Base-by-base conservation (phyloP, 2,113 vertebrate species). In the Aptenodytes patagonicus region DNA sequence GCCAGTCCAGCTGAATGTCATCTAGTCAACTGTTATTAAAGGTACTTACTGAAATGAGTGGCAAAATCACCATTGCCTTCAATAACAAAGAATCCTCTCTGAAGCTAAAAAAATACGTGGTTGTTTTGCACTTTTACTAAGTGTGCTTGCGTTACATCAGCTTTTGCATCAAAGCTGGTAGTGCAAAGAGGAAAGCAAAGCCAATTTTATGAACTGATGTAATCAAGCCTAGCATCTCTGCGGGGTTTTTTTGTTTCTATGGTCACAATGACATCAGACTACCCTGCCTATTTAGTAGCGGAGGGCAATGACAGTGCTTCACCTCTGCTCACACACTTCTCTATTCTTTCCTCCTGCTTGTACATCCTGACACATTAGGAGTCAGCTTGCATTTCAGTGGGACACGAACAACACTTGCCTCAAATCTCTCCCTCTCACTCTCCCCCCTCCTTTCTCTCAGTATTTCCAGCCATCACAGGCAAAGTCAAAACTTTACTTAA, bases 101-200 rank as follows among this genome's bases (percentile, higher is more conserved):
- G 38, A 91, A 84, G 64, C 70, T 46, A 58, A 81, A 83, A 71
- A 68, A 69, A 76, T 6, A 76, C 47, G 8, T 13, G 36, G 57
- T 16, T 72, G 54, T 77, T 92, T 89, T 76, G 87, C 81, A 79
- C 34, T 83, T 87, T 38, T 42, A 16, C 62, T 64, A 34, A 79
- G 46, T 13, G 64, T 78, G 62, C 47, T 73, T 49, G 22, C 47
- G 76, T 95, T 88, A 69, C 83, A 83, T 93, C 89, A 94, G 94
- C 11, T 32, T 93, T 85, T 93, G 61, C 86, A 91, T 84, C 89
- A 84, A 91, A 91, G 83, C 77, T 89, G 81, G 44, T 52, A 94
- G 86, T 18, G 87, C 81, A 91, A 75, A 95, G 87, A 94, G 58
- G 44, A 88, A 64, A 90, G 86, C 90, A 83, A 91, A 91, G 90